Evolutionary conservation across 1,140 invertebrate species (phyloP).

Genomic region (Drosophila jambulina): DNA sequence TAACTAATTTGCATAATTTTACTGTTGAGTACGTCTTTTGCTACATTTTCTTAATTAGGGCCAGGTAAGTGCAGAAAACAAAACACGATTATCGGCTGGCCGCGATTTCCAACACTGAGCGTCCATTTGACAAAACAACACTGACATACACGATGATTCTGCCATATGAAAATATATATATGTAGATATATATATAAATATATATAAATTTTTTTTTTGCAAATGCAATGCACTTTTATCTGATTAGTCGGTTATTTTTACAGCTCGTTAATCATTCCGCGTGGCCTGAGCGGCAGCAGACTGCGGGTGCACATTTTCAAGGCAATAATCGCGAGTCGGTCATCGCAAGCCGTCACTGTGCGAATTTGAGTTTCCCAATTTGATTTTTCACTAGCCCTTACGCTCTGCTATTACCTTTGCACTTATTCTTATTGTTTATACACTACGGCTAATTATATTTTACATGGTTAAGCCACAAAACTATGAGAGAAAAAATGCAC

Average conservation of each 20-base stretch:
- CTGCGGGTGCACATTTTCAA: background rate
- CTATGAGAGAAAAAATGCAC: conserved; percentile 81
- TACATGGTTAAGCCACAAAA: conserved; percentile 80
- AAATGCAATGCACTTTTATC: conserved; percentile 52
- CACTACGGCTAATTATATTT: conserved; percentile 74
- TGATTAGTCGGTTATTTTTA: conserved; percentile 47
- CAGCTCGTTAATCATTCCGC: conserved; percentile 18
- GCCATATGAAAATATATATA: conserved; percentile 63
- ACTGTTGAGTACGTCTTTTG: too few relatives aligned
- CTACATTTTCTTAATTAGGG: background rate
- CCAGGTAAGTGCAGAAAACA: conserved; percentile 40
- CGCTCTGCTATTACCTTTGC: conserved; percentile 64
- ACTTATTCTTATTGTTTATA: conserved; percentile 76
- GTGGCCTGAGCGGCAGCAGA: background rate
- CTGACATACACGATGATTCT: conserved; percentile 68
- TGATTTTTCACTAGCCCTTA: background rate
- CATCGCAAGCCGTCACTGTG: conserved; percentile 29
- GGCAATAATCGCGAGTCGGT: conserved; percentile 20
- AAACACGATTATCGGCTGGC: conserved; percentile 56
- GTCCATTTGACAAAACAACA: conserved; percentile 37
- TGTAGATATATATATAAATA: conserved; percentile 39
- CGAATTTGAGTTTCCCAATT: conserved; percentile 1
- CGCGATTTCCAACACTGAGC: conserved; percentile 53
- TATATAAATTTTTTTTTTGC: conserved; percentile 32
- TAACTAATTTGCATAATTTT: background rate